Base-by-base conservation (phyloP, 2,113 vertebrate species). In the Cyprinus carpio region DNA sequence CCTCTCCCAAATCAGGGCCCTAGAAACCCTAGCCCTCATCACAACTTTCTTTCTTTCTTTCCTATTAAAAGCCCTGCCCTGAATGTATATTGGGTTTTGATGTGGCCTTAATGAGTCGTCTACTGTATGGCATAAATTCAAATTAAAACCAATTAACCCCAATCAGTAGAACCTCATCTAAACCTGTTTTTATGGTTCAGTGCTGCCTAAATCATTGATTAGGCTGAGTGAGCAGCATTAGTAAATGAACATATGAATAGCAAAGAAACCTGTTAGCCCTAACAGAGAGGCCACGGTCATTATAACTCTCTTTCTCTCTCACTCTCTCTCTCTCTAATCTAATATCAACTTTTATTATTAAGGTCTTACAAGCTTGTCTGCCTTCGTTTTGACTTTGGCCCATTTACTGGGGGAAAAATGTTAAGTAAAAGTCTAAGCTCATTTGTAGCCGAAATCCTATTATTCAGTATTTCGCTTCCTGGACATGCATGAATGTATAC, bases 101-200 rank as follows among this genome's bases (percentile, higher is more conserved):
- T 93, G 92, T 92, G 93, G 93, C 93, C 94, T 93, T 95, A 94
- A 94, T 95, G 94, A 96, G 95, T 96, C 95, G 93, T 93, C 84
- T 94, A 93, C 95, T 96, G 94, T 95, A 94, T 88, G 92, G 95
- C 96, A 97, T 97, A 97, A 97, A 98, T 98, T 97, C 95, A 95
- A 97, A 97, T 97, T 98, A 97, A 96, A 97, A 95, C 95, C 96
- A 97, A 97, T 99, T 99, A 98, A 98, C 97, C 97, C 97, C 96
- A 97, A 96, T 96, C 96, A 97, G 94, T 96, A 94, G 95, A 95
- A 92, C 95, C 96, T 96, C 95, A 94, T 96, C 95, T 94, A 92
- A 79, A 92, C 92, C 93, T 87, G 82, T 91, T 91, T 98, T 97
- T 96, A 98, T 97, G 96, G 94, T 96, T 97, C 94, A 95, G 94